A percentile compares a stretch with the other conserved stretches of the same genome.
These are phyloP conservation scores for Orestias chungarensis DNA, from an alignment of 2,797 vertebrate genomes.

Conservation along the genomic window DNA sequence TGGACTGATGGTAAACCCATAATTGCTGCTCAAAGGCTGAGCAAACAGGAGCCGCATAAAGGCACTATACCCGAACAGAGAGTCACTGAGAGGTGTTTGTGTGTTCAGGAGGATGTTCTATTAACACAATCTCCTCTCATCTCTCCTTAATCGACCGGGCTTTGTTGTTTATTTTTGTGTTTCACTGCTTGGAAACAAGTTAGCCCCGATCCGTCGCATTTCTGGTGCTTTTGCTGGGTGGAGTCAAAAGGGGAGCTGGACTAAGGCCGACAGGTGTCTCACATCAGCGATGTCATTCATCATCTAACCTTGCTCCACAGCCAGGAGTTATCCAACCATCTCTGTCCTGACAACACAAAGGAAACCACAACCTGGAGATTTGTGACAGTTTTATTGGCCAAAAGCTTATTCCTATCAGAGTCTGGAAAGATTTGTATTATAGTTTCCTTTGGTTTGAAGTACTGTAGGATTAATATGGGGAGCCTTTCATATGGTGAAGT, in stretches of 20 bases:
- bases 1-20: constrained; percentile 75
- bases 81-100: constrained; percentile 1
- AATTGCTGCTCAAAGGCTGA: constrained; percentile 71
- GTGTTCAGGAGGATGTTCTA: constrained; percentile 13
- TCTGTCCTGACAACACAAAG: constrained; percentile 38
- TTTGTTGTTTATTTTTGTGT: constrained; percentile 36
- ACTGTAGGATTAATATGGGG: neutral
- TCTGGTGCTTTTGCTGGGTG: constrained; percentile 15
- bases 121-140: constrained; percentile 16
- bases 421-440: neutral
- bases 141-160: constrained; percentile 30
- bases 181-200: constrained; percentile 53
- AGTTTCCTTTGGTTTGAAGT: neutral
- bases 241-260: constrained; percentile 46
- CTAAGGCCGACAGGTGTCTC: constrained; percentile 74
- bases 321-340: constrained; percentile 20
- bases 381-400: neutral
- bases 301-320: constrained; percentile 50
- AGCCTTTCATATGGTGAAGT: neutral
- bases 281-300: constrained; percentile 65
- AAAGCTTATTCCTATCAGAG: too few species aligned
- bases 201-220: constrained; percentile 6
- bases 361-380: constrained; percentile 39
- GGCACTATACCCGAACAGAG: constrained; percentile 61
- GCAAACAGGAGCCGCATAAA: constrained; percentile 80